Evolutionary conservation across 1,140 invertebrate genomes (phyloP), one percentile per base, ranked within the genome.

Genomic region (Drosophila malerkotliana): DNA sequence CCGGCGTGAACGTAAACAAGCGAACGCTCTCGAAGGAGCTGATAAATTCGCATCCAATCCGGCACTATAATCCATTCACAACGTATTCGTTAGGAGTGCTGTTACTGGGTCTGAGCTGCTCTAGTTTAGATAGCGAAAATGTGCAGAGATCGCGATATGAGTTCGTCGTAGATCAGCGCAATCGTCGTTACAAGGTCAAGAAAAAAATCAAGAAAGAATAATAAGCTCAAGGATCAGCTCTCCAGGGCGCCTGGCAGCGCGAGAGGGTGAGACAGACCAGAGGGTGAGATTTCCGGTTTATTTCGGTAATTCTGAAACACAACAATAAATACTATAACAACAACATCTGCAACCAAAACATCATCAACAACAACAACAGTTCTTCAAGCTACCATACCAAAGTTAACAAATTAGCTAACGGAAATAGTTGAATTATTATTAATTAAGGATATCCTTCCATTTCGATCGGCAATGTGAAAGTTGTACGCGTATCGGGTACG

Each of bases 121-220:
- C 78, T 80, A 80, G 89, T 78, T 87, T 91, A 72, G 78, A 77
- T 81, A 90, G 90, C 84, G 90, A 92, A 91, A 92, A 92, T 92
- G 91, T 92, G 91, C 91, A 92, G 91, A 92, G 91, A 92, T 92
- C 91, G 91, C 85, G 91, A 92, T 92, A 92, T 92, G 91, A 89
- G 77, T 90, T 92, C 77, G 84, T 88, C 78, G 83, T 92, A 91
- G 90, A 91, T 91, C 90, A 90, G 73, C 90, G 87, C 54, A 91
- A 91, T 77, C 90, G 90, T 53, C 90, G 90, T 55, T 91, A 91
- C 52, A 91, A 91, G 83, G 89, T 91, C 60, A 91, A 91, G 90
- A 91, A 91, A 91, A 91, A 91, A 91, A 88, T 82, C 54, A 90
- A 90, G 57, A 58, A 80, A 10, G 90, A 89, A 75, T 61, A 81